Evolutionary conservation across 37 sponge, comb jelly and placozoan genomes (phyloP), one percentile per base, ranked within the genome.

Genomic region (Theonella swinhoei): DNA sequence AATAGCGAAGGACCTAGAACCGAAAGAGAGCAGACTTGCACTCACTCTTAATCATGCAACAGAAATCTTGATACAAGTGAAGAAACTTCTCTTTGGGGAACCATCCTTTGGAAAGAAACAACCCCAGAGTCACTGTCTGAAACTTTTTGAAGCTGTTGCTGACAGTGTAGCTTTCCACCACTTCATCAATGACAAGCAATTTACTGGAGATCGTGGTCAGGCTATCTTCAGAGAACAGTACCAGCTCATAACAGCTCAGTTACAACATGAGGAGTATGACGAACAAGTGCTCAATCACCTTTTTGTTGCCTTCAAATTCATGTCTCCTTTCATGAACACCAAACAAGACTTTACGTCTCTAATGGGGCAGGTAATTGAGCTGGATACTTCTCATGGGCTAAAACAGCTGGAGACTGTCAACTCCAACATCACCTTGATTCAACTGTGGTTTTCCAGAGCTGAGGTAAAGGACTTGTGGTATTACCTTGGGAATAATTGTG

Each of bases 231-330:
- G 70, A 59, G 79, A 94, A 68, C 80, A 94, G 87, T 90, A 94
- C 43, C 87, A 86, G 34, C 78, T 94, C 62, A 94, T 94, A 47
- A 90, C 94, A 8, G 78, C 83, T 24, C 87, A 87, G 76, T 73
- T 94, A 0, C 90, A 90, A 43, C 88, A 94, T 83, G 91, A 94
- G 29, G 94, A 94, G 26, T 94, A 94, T 66, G 84, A 94, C 36
- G 95, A 94, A 61, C 33, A 79, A n/a, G 89, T 94, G 1, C 83
- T 94, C 32, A 94, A 85, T 70, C 95, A 94, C 67, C 95, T 94
- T 70, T 47, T 42, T 35, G 89, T 81, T 28, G 95, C 95, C 3
- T 94, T 88, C 82, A 74, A 83, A 20, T 78, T 79, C 66, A 88
- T 94, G 9, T 62, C 43, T 47, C 92, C 89, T 35, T 94, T 94